Evolutionary conservation across 1,140 invertebrate species (phyloP), one percentile per base, ranked within the genome.

Genomic region (Pollicipes pollicipes): DNA sequence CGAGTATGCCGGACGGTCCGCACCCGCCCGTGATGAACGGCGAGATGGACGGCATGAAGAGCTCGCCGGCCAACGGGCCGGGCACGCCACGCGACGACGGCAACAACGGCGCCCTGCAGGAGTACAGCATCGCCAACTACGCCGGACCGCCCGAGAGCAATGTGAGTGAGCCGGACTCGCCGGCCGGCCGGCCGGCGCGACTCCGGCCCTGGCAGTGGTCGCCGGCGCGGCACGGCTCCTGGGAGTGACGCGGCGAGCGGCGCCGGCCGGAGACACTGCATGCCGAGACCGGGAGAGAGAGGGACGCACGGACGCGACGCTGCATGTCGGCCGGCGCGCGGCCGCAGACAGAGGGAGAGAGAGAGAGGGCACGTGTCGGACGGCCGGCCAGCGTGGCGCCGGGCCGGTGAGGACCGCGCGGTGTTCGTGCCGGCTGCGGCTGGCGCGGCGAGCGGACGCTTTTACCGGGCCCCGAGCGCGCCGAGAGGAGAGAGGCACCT

Each of bases 31-130:
- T 90, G 66, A 84, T 92, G 78, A 92, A 93, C 78, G 90, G 90
- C 76, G 93, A 95, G 74, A 84, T 95, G 77, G 95, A 98, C 79
- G 93, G 91, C 67, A 96, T 98, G 93, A 97, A 98, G 79, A 95
- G 93, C 80, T 97, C 94, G 73, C 95, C 95, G 67, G 91, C 90
- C 28, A 92, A 93, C 77, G 91, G 91, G 8, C 93, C 94, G 10
- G 93, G 93, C 26, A 97, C 93, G 76, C 93, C 93, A 30, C 82
- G 94, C 73, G 93, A 97, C 80, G 94, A 98, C 80, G 80, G 78
- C 66, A 77, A 78, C 58, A 82, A 82, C 72, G 91, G 89, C 75
- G 92, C 93, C 75, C 96, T 97, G 90, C 91, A 90, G 73, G 93
- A 95, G 78, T 96, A 96, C 83, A 94, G 91, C 83, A 84, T 95